Conservation (phyloP, 2,888 invertebrate genomes). For the Hirudinaria manillensis region DNA sequence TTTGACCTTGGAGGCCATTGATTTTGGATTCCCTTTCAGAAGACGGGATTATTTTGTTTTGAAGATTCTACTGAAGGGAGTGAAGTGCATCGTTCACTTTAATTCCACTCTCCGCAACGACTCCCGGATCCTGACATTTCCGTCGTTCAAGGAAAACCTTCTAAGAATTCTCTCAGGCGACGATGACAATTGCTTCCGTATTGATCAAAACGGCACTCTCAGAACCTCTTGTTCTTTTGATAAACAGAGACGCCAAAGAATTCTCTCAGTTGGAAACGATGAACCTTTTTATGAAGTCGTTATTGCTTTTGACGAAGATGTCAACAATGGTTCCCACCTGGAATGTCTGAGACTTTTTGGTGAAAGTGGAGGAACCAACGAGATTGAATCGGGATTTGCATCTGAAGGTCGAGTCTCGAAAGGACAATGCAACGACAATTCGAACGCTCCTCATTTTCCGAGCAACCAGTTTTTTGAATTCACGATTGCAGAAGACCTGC, state of each 20-base stretch:
- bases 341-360: neutral
- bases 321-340: neutral
- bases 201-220: neutral
- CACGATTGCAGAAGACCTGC: neutral
- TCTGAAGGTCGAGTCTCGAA: neutral
- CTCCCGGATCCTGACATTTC: too few relatives aligned
- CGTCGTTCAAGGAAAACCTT: too few relatives aligned
- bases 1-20: neutral
- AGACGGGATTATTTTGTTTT: neutral
- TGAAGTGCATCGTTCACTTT: neutral
- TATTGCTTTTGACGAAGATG: neutral
- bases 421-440: neutral
- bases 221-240: conserved; percentile 1
- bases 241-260: neutral
- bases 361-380: too few relatives aligned
- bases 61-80: conserved; percentile 1
- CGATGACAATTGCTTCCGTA: neutral
- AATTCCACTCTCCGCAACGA: neutral
- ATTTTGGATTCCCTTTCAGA: neutral
- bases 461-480: neutral
- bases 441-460: neutral
- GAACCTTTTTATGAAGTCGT: neutral
- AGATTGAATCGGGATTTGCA: neutral
- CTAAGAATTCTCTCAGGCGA: neutral
- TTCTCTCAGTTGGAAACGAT: neutral